Base-by-base conservation (phyloP, 2,888 invertebrate species). In the Cheiracanthium punctorium region DNA sequence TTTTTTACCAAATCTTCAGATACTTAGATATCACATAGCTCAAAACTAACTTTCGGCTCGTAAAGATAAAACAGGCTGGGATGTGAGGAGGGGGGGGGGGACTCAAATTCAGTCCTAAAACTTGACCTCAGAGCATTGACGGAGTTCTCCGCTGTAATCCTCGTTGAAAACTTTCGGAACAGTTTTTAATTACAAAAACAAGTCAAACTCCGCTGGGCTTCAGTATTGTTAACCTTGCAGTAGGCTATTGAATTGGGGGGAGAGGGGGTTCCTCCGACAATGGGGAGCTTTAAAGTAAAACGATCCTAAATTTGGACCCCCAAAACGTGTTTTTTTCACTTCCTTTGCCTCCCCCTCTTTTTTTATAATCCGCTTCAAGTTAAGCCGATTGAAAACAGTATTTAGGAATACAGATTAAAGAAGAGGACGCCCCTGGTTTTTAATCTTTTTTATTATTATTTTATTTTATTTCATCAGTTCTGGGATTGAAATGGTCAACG, bases 151-250 rank as follows among this genome's bases (percentile, higher is more conserved):
- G 20, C 41, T 24, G 67, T 85, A 85, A 85, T 85, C 84, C 82
- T 64, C 82, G n/a, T 41, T 72, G 64, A n/a, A 32, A 74, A 65
- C 48, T 37, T 75, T 82, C 70, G 28, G 69, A 65, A 48, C 52
- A 70, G 52, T 32, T 64, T 74, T 73, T 80, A 85, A 85, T 85
- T 85, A 85, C 73, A 85, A 85, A 79, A 85, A 85, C 77, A 77
- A 72, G 43, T 67, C 48, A 70, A 81, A 70, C 41, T 73, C 65
- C 33, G 1, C 32, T 24, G 17, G 72, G 29, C 30, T 43, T 41
- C 10, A 24, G 52, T 8, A 28, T 24, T 58, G 75, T 80, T 80
- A 85, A 85, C 73, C 79, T 85, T 67, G 20, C 70, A 65, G 73
- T 58, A 69, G 69, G 58, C 70, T 74, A 79, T 77, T 67, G 67